Evolutionary conservation across 2,888 invertebrate genomes (phyloP).

Genomic region (Aporophyla lueneburgensis): DNA sequence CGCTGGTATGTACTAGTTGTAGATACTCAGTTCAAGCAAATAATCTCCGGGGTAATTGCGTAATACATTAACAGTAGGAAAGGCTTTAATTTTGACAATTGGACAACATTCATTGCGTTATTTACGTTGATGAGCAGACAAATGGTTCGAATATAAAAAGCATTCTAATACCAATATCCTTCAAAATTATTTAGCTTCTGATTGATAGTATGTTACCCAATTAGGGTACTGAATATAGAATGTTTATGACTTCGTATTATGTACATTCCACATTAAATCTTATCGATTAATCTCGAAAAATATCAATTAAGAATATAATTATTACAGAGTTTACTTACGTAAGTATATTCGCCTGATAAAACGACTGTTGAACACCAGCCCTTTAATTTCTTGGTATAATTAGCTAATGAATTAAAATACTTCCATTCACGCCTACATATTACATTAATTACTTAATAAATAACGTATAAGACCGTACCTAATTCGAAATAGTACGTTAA

Average conservation of each 20-base stretch:
- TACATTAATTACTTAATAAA: slow-evolving; percentile 44
- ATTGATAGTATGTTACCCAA: background rate
- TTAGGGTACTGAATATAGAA: background rate
- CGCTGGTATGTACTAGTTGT: too few species aligned
- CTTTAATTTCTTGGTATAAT: slow-evolving; percentile 10
- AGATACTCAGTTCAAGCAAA: too few species aligned
- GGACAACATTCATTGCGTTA: background rate
- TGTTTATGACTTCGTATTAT: background rate
- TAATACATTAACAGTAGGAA: background rate
- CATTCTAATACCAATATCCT: background rate
- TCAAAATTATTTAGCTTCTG: background rate
- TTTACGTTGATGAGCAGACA: background rate
- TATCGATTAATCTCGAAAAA: background rate
- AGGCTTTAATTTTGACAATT: background rate
- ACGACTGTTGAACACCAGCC: slow-evolving; percentile 3
- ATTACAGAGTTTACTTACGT: background rate
- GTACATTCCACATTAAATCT: background rate
- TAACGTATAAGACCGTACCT: slow-evolving; percentile 23
- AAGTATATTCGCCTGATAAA: background rate
- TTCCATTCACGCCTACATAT: slow-evolving; percentile 21
- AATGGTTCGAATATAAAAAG: background rate
- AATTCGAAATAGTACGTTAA: slow-evolving; percentile 24
- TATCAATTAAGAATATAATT: background rate
- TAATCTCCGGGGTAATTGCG: too few species aligned
- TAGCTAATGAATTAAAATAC: slow-evolving; percentile 22